Base-by-base conservation (phyloP, 2,888 invertebrate genomes). In the Tenthredo distinguenda region DNA sequence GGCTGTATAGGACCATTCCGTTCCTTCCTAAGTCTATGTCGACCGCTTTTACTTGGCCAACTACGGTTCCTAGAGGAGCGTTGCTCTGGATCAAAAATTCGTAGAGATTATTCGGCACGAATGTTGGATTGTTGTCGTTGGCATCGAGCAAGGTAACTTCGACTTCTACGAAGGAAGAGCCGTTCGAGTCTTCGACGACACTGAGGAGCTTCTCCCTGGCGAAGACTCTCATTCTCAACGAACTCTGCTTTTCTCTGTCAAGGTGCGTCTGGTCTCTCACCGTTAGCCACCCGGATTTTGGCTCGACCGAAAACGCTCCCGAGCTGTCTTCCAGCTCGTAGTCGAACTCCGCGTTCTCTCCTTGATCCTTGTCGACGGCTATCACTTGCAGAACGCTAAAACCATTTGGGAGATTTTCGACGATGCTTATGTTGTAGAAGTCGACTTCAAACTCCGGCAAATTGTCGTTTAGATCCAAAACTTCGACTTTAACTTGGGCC, bases 71-170 rank as follows among this genome's bases (percentile, higher is more conserved):
- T 50, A 96, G 93, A 86, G 95, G 95, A 0, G 96, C 95, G 86
- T 97, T 96, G 0, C 96, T 96, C 85, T 96, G 96, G 0, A 94
- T 91, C 0, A 97, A 95, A 90, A 98, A 97, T 90, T 97, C 97
- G 90, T 98, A 98, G 6, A 98, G 94, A 92, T 98, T 98, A 85
- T 96, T 97, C 4, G 97, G 97, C 37, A 97, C 95, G 91, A 98
- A 98, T 40, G 96, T 96, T 0, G 99, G 98, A 89, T 97, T 97
- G 90, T 98, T 98, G 91, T 99, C 98, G 91, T 99, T 99, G 21
- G 98, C 97, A 91, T 99, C 98, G 0, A 97, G 94, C 40, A 98
- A 93, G 0, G 97, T 96, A 0, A 98, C 97, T 94, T 97, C 97
- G 0, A 98, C 97, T 65, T 95, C 95, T 0, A 97, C 98, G 37